phyloP scores from a whole-genome alignment of 2,113 vertebrate genomes.

The Antennarius striatus region DNA sequence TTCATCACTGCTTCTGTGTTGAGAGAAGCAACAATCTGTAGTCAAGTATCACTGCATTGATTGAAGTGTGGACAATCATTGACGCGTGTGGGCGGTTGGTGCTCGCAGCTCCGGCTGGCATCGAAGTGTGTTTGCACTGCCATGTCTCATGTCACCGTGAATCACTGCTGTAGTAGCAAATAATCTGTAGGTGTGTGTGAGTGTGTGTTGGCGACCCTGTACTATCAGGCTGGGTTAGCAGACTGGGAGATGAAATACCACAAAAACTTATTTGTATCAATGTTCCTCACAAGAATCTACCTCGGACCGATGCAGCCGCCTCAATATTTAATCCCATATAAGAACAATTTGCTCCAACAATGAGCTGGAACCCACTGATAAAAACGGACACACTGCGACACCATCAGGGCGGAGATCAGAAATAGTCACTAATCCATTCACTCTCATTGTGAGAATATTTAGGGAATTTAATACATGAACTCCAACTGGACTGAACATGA shows the following conservation, averaged over 20 bases:
- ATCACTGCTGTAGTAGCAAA: slow-evolving; percentile 40
- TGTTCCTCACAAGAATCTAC: neutral
- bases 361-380: neutral
- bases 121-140: slow-evolving; percentile 45
- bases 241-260: neutral
- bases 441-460: slow-evolving; percentile 8
- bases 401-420: slow-evolving; percentile 40
- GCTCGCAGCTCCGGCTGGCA: slow-evolving; percentile 5
- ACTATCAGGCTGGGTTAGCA: slow-evolving; percentile 20
- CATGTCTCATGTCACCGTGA: slow-evolving; percentile 38
- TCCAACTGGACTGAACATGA: neutral
- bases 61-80: neutral
- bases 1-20: neutral
- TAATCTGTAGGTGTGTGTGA: slow-evolving; percentile 19
- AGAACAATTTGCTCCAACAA: neutral
- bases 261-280: neutral
- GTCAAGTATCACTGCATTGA: slow-evolving; percentile 9
- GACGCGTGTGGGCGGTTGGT: slow-evolving; percentile 20
- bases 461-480: neutral
- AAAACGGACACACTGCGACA: slow-evolving; percentile 21
- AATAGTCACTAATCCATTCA: slow-evolving; percentile 12
- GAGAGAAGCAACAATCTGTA: slow-evolving; percentile 4
- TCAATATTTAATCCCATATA: neutral
- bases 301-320: neutral
- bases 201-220: slow-evolving; percentile 6